Base-by-base conservation (phyloP, 2,797 vertebrate genomes). In the Sandelia bainsii region DNA sequence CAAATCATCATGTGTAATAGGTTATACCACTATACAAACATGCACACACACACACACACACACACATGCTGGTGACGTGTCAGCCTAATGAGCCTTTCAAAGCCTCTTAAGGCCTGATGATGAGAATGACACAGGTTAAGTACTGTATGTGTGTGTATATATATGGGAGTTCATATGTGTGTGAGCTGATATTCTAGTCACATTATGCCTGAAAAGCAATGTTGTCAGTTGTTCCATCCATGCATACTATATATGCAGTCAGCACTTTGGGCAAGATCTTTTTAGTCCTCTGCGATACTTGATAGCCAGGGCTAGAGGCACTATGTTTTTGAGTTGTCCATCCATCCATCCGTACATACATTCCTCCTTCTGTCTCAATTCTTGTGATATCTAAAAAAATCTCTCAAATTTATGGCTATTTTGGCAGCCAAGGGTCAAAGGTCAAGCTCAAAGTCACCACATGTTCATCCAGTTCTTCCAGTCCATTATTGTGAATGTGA, bases 21-120 rank as follows among this genome's bases (percentile, higher is more conserved):
- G 13, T 22, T 20, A 17, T 14, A 64, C 51, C 23, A 20, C 25
- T 20, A 7, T 42, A 10, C 1, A 8, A 16, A 45, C 44, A 19
- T 45, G 2, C 40, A 59, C 14, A 29, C 5, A 8, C 44, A 56
- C 16, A 32, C 6, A 9, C 44, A 56, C 16, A 32, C 6, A 9
- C 44, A 56, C 16, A 32, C 6, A 9, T 34, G 57, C 22, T 17
- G 22, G 58, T 50, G 52, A 27, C 37, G 49, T n/a, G 16, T 70
- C 53, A 37, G 77, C 37, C n/a, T 72, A 72, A 80, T 66, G 73
- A 77, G 73, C 67, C 46, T 63, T 51, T 63, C 39, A 70, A 53
- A 75, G 32, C 39, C 51, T 42, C 42, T 20, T 29, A 27, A 62
- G 19, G 57, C 16, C 29, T 59, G 45, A 51, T 70, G 66, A 62